Conservation (phyloP, 2,797 vertebrate genomes). For the Peromyscus attwateri region DNA sequence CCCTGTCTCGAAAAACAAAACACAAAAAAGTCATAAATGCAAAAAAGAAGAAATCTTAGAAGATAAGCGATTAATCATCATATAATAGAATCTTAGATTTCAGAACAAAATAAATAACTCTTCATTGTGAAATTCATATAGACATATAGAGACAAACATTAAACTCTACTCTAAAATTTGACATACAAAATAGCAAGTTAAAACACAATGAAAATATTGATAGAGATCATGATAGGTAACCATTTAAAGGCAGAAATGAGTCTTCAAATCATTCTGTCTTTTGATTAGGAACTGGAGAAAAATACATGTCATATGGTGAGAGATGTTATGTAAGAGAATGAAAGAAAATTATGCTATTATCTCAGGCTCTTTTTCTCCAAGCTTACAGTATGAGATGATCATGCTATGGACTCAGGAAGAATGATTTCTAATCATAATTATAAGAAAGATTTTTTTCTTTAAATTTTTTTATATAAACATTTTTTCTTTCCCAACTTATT, state of each 20-base stretch:
- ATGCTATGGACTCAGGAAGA: neutral
- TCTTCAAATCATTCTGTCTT: neutral
- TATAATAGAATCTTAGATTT: neutral
- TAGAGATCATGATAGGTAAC: neutral
- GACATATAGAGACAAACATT: neutral
- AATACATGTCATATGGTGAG: neutral
- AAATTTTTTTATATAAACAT: neutral
- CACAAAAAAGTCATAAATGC: neutral
- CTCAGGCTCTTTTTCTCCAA: neutral
- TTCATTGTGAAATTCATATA: neutral
- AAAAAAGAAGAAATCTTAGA: neutral
- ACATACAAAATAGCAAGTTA: neutral
- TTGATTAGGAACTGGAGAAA: neutral
- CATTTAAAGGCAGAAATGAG: neutral
- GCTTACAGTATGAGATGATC: neutral
- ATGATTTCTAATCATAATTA: neutral
- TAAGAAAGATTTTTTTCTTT: neutral
- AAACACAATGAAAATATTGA: neutral
- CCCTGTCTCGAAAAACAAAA: no score
- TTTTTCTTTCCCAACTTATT: neutral
- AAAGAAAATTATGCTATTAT: neutral
- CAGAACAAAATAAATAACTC: neutral
- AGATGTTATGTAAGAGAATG: neutral
- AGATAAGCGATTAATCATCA: neutral
- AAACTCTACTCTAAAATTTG: neutral